Evolutionary conservation across 1,140 invertebrate species (phyloP), one percentile per base, ranked within the genome.

Genomic region (Globodera rostochiensis): DNA sequence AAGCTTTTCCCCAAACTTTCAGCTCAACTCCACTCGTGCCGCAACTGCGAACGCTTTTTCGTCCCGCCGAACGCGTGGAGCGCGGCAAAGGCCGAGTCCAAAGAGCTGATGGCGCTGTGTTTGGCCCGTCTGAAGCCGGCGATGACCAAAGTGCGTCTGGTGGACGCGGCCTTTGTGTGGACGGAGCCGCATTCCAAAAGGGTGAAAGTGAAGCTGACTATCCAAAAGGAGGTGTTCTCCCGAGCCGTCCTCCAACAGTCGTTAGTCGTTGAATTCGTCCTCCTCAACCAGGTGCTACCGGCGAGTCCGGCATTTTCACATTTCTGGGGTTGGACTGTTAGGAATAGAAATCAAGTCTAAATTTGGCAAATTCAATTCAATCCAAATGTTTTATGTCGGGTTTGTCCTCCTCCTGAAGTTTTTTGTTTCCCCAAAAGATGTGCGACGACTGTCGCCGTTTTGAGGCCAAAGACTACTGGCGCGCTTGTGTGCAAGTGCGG

Each of bases 161-260:
- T 98, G 69, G 96, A 99, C 93, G 97, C 98, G 74, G 93, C 94
- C 7, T 99, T 99, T 92, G 93, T 98, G 5, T 99, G 97, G 97
- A 99, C 97, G 53, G 98, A 99, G 90, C 96, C 97, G 79, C 97
- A 99, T 92, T 99, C 97, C 0, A 97, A 96, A 91, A 93, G 97
- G 81, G 93, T 99, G 47, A 99, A 98, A 92, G 94, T 98, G 0
- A 98, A 98, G 91, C 90, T 99, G 74, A 97, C 95, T 5, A 94
- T 99, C n/a, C 96, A 98, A 90, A 96, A 94, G 82, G 96, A 99
- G 92, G 94, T 92, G 19, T 85, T 91, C 83, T 90, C 91, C 80
- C 91, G 91, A 64, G 92, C 92, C 6, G 89, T 93, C 13, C 86
- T 93, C 15, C 91, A 97, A 87, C 95, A 97, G 91, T 93, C 94